These are phyloP conservation scores for Serilophus lunatus DNA, from an alignment of 2,113 vertebrate genomes.

Conservation along the genomic window DNA sequence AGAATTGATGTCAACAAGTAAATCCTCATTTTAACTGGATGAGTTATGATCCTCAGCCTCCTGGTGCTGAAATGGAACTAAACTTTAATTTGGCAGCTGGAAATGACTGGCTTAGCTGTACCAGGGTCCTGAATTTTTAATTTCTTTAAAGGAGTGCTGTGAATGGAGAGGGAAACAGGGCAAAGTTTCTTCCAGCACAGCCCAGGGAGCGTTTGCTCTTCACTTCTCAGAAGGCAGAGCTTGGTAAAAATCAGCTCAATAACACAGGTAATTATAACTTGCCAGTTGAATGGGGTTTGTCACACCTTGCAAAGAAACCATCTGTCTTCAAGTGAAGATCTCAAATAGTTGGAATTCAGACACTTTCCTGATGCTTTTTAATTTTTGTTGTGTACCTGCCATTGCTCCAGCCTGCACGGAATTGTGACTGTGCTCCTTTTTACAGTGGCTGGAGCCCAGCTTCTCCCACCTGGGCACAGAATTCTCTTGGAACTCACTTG, in stretches of 20 bases:
- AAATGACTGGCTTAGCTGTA: conserved; percentile 30
- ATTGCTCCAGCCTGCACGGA: not conserved
- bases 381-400: not conserved
- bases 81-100: conserved; percentile 32
- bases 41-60: not conserved
- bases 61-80: conserved; percentile 37
- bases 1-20: conserved; percentile 11
- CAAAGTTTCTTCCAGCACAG: not conserved
- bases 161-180: not conserved
- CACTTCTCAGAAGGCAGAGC: not conserved
- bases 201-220: not conserved
- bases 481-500: not conserved
- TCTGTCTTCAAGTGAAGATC: not conserved
- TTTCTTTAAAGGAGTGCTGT: not conserved
- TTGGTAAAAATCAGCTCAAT: not conserved
- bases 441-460: not conserved
- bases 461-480: accelerated
- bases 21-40: not conserved
- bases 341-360: not conserved
- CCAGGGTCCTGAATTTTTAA: not conserved
- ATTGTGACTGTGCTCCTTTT: not conserved
- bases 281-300: not conserved
- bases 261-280: not conserved
- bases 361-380: not conserved
- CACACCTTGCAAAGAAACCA: not conserved